These are phyloP conservation scores for Molanna angustata DNA, from an alignment of 2,888 invertebrate genomes.

Conservation along the genomic window DNA sequence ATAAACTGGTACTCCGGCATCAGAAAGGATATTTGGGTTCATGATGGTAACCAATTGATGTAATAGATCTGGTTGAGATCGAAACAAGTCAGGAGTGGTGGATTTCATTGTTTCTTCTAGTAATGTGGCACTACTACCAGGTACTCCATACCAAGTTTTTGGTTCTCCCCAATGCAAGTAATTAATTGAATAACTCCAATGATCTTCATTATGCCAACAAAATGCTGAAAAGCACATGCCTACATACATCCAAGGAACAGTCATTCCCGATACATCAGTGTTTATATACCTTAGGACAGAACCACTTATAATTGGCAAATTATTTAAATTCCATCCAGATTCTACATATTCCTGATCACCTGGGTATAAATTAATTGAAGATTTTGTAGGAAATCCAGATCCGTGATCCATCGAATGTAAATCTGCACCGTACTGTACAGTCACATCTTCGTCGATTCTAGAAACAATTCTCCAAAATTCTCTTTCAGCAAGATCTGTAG, in stretches of 20 bases:
- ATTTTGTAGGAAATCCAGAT: slow-evolving; percentile 71
- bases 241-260: slow-evolving; percentile 80
- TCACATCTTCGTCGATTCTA: slow-evolving; percentile 69
- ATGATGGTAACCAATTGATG: slow-evolving; percentile 78
- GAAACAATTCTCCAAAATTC: slow-evolving; percentile 77
- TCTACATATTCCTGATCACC: slow-evolving; percentile 63
- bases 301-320: slow-evolving; percentile 67
- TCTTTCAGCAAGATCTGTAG: slow-evolving; percentile 61
- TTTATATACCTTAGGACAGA: slow-evolving; percentile 71
- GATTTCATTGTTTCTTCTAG: slow-evolving; percentile 70
- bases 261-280: slow-evolving; percentile 72
- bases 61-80: slow-evolving; percentile 69
- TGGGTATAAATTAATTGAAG: slow-evolving; percentile 57
- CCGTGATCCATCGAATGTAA: slow-evolving; percentile 74
- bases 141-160: slow-evolving; percentile 81
- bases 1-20: slow-evolving; percentile 58
- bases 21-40: slow-evolving; percentile 70
- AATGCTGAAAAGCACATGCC: slow-evolving; percentile 83
- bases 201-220: slow-evolving; percentile 83
- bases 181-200: slow-evolving; percentile 82
- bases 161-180: slow-evolving; percentile 81
- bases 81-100: slow-evolving; percentile 71
- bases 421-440: slow-evolving; percentile 78
- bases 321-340: slow-evolving; percentile 76
- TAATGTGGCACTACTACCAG: slow-evolving; percentile 64